phyloP scores from a whole-genome alignment of 1,140 invertebrate genomes.

The Drosophila watanabei region DNA sequence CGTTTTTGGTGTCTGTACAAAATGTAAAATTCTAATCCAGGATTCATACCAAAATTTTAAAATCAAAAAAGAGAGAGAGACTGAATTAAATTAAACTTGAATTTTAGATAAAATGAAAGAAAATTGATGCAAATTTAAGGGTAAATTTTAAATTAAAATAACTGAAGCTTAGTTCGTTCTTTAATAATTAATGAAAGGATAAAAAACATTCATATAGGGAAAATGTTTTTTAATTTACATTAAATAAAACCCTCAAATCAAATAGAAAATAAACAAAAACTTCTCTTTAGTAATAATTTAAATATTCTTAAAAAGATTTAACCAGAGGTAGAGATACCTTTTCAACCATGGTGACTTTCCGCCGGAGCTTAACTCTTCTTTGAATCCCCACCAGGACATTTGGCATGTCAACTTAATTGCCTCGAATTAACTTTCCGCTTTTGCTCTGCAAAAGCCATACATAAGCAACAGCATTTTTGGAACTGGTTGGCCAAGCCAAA shows the following conservation, averaged over 20 bases:
- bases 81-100: not conserved
- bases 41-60: slow-evolving; percentile 39
- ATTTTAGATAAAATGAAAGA: not conserved
- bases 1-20: slow-evolving; percentile 1
- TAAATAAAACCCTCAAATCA: not conserved
- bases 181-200: not conserved
- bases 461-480: slow-evolving; percentile 42
- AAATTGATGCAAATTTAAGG: not conserved
- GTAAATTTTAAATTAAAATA: not conserved
- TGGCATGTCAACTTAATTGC: slow-evolving; percentile 82
- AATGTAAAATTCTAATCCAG: slow-evolving; percentile 5
- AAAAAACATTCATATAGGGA: not conserved
- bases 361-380: slow-evolving; percentile 27
- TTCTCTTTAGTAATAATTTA: not conserved
- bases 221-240: not conserved
- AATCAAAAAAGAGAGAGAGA: slow-evolving; percentile 21
- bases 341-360: slow-evolving; percentile 25
- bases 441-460: slow-evolving; percentile 52
- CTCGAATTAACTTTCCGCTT: slow-evolving; percentile 81
- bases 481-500: slow-evolving; percentile 47
- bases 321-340: slow-evolving; percentile 1
- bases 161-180: not conserved
- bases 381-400: slow-evolving; percentile 55
- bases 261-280: not conserved
- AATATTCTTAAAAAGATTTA: not conserved